These are phyloP conservation scores for Chionodraco myersi DNA, from an alignment of 2,113 vertebrate genomes.

Conservation along the genomic window DNA sequence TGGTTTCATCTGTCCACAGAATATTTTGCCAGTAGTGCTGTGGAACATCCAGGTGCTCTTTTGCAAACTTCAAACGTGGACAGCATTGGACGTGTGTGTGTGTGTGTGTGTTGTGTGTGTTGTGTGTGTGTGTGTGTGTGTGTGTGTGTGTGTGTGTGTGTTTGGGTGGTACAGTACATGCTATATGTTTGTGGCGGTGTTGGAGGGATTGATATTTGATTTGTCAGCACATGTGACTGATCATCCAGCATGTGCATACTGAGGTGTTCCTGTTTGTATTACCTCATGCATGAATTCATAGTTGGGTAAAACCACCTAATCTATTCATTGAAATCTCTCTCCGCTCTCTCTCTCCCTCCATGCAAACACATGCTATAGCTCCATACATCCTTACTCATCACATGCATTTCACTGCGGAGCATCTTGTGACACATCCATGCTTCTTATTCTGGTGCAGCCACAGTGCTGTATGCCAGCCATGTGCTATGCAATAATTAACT, in stretches of 20 bases:
- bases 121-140: neutral
- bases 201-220: constrained; percentile 19
- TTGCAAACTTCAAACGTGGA: too few species aligned
- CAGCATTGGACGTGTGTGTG: too few species aligned
- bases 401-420: constrained; percentile 41
- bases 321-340: neutral
- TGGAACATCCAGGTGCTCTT: too few species aligned
- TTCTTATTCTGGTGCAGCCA: constrained; percentile 25
- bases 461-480: constrained; percentile 62
- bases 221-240: constrained; percentile 31
- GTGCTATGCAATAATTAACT: constrained; percentile 77
- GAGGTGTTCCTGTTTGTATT: constrained; percentile 18
- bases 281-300: neutral
- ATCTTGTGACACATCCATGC: constrained; percentile 73
- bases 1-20: too few species aligned
- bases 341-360: neutral
- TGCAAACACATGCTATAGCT: neutral
- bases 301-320: neutral
- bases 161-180: neutral
- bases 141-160: neutral
- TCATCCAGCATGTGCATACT: constrained; percentile 22
- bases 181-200: neutral
- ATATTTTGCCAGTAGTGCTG: too few species aligned
- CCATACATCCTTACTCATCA: constrained; percentile 36
- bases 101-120: too few species aligned